Evolutionary conservation across 2,797 vertebrate genomes (phyloP).

Genomic region (Hafferia zeledoni): DNA sequence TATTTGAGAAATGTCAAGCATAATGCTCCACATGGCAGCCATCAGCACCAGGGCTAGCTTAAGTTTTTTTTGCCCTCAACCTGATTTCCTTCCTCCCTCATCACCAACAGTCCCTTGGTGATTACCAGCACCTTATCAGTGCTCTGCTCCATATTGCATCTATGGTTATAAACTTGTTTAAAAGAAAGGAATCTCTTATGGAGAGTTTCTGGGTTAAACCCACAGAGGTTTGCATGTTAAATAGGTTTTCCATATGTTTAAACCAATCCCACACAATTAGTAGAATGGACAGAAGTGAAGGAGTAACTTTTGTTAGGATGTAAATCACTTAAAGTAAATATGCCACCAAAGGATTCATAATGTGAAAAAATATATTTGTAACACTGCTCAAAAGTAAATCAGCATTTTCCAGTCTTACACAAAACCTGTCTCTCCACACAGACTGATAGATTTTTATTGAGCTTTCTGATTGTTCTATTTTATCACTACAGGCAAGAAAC

Average conservation of each 20-base stretch:
- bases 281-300: neutral
- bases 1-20: neutral
- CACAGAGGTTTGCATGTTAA: neutral
- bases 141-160: neutral
- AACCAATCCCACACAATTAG: neutral
- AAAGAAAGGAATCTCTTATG: neutral
- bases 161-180: neutral
- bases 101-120: rapidly evolving
- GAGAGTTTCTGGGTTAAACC: neutral
- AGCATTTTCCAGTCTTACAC: neutral
- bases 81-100: neutral
- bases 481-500: neutral
- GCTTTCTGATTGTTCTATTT: slow-evolving; percentile 40
- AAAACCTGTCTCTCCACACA: neutral
- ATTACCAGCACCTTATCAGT: neutral
- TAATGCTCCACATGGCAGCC: neutral
- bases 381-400: neutral
- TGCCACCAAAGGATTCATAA: neutral
- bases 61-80: neutral
- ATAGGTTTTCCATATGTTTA: neutral
- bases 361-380: neutral
- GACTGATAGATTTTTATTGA: slow-evolving; percentile 21
- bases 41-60: neutral
- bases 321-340: neutral
- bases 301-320: neutral